phyloP scores from a whole-genome alignment of 2,113 vertebrate genomes.

The Dipodomys merriami region DNA sequence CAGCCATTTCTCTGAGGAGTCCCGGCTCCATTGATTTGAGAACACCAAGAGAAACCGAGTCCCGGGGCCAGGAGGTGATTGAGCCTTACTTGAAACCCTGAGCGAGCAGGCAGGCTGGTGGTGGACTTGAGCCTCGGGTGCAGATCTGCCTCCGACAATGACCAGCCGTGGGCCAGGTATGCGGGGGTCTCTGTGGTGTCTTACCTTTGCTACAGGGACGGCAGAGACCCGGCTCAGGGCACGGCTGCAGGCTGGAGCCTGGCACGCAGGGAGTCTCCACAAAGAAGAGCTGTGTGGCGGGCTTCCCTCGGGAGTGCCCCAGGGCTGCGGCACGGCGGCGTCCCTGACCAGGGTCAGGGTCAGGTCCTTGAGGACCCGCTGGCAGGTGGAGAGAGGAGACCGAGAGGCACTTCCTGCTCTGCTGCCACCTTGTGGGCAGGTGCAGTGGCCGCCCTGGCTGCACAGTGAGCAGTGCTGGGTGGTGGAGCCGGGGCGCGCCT shows the following conservation, averaged over 20 bases:
- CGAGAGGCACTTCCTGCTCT: background rate
- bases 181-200: background rate
- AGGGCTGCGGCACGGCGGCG: no score
- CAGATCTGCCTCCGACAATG: rapidly evolving
- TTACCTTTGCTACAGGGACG: background rate
- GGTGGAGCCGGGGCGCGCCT: no score
- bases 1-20: no score
- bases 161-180: background rate
- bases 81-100: background rate
- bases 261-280: background rate
- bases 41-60: no score
- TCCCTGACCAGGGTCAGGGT: no score
- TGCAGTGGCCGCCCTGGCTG: background rate
- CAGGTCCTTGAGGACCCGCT: no score
- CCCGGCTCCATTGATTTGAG: background rate
- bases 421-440: background rate
- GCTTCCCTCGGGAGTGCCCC: no score
- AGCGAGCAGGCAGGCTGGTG: rapidly evolving
- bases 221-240: rapidly evolving
- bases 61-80: background rate
- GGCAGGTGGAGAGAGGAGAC: rapidly evolving
- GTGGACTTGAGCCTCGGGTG: rapidly evolving
- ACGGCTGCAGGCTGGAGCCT: rapidly evolving
- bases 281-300: background rate
- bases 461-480: background rate